Percentiles rank a stretch among this genome's conserved stretches.
phyloP scores from a whole-genome alignment of 1,140 invertebrate genomes.

The Drosophila kanapiae region DNA sequence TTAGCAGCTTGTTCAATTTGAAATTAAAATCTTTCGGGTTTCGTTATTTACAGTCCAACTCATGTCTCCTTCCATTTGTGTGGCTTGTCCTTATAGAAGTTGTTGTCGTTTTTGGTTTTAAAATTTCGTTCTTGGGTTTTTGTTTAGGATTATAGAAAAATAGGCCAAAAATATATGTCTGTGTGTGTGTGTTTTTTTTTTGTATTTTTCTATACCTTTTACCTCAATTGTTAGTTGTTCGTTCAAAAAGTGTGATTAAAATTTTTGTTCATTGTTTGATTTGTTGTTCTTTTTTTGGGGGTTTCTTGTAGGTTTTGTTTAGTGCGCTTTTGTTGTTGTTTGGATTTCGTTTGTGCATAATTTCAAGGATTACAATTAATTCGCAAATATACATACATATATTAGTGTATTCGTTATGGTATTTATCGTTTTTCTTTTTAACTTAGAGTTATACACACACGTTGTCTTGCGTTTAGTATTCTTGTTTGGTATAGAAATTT shows the following conservation, averaged over 20 bases:
- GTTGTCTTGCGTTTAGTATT: constrained; percentile 37
- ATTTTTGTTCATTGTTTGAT: constrained; percentile 51
- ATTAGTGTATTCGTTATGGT: constrained; percentile 50
- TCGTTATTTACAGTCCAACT: constrained; percentile 49
- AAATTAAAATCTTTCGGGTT: constrained; percentile 39
- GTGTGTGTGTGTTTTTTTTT: constrained; percentile 65
- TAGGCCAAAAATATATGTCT: constrained; percentile 82
- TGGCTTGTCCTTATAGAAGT: no score
- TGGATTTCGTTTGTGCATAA: constrained; percentile 59
- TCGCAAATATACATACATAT: constrained; percentile 56
- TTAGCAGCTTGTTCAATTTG: constrained; percentile 26
- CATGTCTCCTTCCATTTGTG: constrained; percentile 26
- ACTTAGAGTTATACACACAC: constrained; percentile 59
- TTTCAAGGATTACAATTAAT: constrained; percentile 60
- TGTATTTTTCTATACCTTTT: constrained; percentile 38
- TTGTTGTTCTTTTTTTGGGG: constrained; percentile 54
- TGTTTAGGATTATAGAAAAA: constrained; percentile 73
- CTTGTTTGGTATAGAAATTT: constrained; percentile 55
- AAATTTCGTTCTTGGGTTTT: constrained; percentile 56
- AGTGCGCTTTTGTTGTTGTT: constrained; percentile 48
- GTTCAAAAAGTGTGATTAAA: constrained; percentile 77
- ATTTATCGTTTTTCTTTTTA: constrained; percentile 37
- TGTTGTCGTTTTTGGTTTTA: constrained; percentile 49
- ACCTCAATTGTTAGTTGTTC: constrained; percentile 46
- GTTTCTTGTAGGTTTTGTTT: constrained; percentile 34